Conservation (phyloP, 2,888 invertebrate species). For the Polyommatus iphigenia region DNA sequence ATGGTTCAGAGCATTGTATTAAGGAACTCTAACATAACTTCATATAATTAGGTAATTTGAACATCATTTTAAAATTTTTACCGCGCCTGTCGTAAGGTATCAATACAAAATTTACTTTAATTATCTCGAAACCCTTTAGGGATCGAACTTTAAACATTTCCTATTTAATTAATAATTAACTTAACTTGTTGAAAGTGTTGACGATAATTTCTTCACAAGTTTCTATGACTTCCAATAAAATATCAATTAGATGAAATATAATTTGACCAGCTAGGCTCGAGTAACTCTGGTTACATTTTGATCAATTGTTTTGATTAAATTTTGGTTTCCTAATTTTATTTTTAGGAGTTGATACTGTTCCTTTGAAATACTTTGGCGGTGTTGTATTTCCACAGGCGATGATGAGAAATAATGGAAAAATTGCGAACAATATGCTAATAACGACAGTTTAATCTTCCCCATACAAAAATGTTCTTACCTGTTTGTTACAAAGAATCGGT, state of each 20-base stretch:
- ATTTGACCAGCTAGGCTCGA: neutral
- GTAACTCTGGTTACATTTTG: neutral
- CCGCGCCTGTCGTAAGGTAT: neutral
- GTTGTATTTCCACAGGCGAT: too few relatives aligned
- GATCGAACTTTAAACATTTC: neutral
- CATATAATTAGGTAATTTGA: neutral
- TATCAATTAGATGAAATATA: neutral
- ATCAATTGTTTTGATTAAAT: neutral
- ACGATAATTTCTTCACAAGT: neutral
- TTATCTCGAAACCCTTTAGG: neutral
- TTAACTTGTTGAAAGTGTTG: neutral
- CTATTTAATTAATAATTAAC: constrained; percentile 1
- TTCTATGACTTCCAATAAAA: constrained; percentile 5
- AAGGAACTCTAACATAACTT: neutral
- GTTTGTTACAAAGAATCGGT: too few relatives aligned
- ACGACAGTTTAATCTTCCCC: too few relatives aligned
- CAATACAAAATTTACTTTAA: neutral
- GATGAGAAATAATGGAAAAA: too few relatives aligned
- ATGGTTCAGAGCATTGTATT: neutral
- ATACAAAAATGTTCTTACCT: too few relatives aligned
- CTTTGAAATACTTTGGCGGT: too few relatives aligned
- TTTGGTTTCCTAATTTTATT: neutral
- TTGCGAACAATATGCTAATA: too few relatives aligned
- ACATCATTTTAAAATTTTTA: neutral
- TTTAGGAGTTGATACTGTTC: neutral